These are phyloP conservation scores for Physocephala rufipes DNA, from an alignment of 2,888 invertebrate species.

Conservation along the genomic window DNA sequence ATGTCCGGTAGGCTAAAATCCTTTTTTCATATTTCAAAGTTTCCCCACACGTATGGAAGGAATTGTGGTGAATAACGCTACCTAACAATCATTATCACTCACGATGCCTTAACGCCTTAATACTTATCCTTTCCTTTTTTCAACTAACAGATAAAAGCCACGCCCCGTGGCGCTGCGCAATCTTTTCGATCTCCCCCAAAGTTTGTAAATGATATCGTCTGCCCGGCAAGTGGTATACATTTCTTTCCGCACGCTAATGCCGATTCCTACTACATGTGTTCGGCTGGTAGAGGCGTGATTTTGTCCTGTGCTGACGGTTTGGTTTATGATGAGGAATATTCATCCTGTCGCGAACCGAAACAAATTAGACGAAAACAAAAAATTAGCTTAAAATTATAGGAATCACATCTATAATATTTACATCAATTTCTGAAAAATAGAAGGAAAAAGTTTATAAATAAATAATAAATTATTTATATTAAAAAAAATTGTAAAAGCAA, in stretches of 20 bases:
- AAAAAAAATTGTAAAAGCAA: conserved; percentile 23
- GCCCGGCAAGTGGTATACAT: conserved; percentile 45
- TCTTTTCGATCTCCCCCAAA: conserved; percentile 36
- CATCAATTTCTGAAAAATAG: too few relatives aligned
- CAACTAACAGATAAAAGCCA: conserved; percentile 35
- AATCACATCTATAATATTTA: too few relatives aligned
- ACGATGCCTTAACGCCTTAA: too few relatives aligned
- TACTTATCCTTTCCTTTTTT: not conserved
- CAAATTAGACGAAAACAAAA: conserved; percentile 33
- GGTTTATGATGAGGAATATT: conserved; percentile 42
- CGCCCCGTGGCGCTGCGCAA: conserved; percentile 31
- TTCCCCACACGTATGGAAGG: too few relatives aligned
- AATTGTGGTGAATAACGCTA: too few relatives aligned
- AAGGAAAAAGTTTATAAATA: too few relatives aligned
- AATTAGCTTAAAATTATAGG: too few relatives aligned
- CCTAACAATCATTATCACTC: too few relatives aligned
- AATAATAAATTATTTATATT: conserved; percentile 32
- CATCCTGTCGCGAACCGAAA: conserved; percentile 44
- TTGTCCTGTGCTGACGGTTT: conserved; percentile 47
- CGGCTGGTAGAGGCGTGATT: conserved; percentile 47
- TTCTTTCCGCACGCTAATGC: conserved; percentile 43
- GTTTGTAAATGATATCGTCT: conserved; percentile 39
- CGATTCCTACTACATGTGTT: conserved; percentile 46
- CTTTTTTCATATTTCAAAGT: not conserved
- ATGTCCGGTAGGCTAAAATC: conserved; percentile 45